Evolutionary conservation across 2,113 vertebrate species (phyloP).

Genomic region (Enhydra lutris): DNA sequence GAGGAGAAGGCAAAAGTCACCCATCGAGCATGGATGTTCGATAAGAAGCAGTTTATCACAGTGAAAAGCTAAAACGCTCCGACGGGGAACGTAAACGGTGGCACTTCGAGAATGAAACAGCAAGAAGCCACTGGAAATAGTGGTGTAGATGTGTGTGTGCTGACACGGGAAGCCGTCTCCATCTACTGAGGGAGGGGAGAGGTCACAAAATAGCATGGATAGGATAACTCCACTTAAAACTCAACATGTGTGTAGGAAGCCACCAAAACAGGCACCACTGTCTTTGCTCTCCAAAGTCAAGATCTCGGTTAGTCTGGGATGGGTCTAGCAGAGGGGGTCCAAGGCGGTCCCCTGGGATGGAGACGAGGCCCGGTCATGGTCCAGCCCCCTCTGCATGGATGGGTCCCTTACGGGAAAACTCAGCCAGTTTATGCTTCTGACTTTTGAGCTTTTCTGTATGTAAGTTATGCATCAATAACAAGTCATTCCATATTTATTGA

Average conservation of each 20-base stretch:
- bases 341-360: neutral
- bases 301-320: neutral
- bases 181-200: rapidly evolving
- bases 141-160: neutral
- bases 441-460: rapidly evolving
- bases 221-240: neutral
- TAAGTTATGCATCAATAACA: neutral
- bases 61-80: neutral
- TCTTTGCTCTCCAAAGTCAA: neutral
- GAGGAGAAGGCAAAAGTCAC: neutral
- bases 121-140: neutral
- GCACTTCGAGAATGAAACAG: neutral
- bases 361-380: rapidly evolving
- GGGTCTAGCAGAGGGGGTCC: neutral
- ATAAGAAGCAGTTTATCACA: neutral
- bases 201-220: rapidly evolving
- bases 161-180: neutral
- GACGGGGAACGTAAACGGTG: rapidly evolving
- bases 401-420: neutral
- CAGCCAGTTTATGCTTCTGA: rapidly evolving
- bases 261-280: neutral
- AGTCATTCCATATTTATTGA: neutral
- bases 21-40: neutral
- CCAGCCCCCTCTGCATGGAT: rapidly evolving
- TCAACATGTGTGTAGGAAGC: rapidly evolving